Evolutionary conservation across 2,888 invertebrate genomes (phyloP), one percentile per base, ranked within the genome.

Genomic region (Lasioglossum figueresi): DNA sequence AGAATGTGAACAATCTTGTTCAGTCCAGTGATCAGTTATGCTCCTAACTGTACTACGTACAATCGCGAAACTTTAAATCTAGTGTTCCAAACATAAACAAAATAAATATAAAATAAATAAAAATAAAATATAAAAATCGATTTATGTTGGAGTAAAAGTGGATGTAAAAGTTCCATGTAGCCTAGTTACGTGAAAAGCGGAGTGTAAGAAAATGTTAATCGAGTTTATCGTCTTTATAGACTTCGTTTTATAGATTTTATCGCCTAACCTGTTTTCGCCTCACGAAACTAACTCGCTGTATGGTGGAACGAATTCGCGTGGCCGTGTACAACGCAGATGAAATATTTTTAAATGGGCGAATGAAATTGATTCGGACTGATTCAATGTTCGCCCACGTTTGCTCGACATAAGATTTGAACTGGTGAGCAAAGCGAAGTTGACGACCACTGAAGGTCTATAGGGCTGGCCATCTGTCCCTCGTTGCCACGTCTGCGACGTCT

Each of bases 381-480:
- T 31, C 59, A 14, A 48, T 71, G 14, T 72, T 76, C 71, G 10
- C 66, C 34, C 8, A 23, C 14, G 63, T 78, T 70, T 56, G 40
- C 70, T 34, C 74, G 63, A 59, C 59, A 63, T 70, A 70, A 75
- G 71, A 79, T 83, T 84, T 84, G 66, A 84, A 79, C 45, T 48
- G 6, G 71, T 19, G 59, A 80, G 81, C 68, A 76, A 84, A 74
- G 84, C 63, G 37, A 82, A 80, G 83, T 83, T 88, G 88, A 81
- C 52, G 76, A 88, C 71, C 85, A 88, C 88, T 84, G 88, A 80
- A 76, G 80, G 83, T 78, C 80, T 87, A 87, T 82, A 85, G 84
- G 88, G 86, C 86, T 86, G 88, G 85, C 91, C 92, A 92, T 93
- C 92, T 92, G 92, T 93, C 92, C 92, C 91, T 92, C 91, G 92